A percentile compares a stretch with the other conserved stretches of the same genome.
Evolutionary conservation across 2,888 invertebrate genomes (phyloP).

Genomic region (Biston betularia): DNA sequence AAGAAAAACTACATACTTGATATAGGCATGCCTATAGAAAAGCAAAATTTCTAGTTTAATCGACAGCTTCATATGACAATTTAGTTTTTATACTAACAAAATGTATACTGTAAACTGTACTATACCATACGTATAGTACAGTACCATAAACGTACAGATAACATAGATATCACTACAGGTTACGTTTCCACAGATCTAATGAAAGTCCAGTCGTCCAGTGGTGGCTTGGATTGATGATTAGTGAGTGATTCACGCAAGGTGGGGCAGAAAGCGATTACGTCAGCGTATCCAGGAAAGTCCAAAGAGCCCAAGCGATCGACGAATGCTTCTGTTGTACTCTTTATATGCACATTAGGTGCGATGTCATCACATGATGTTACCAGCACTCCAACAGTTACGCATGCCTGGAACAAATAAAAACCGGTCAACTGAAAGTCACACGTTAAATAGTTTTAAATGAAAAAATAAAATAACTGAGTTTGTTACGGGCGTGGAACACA

Average conservation of each 20-base stretch:
- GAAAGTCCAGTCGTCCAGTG: neutral
- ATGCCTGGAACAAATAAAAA: conserved; percentile 6
- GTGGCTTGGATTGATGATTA: neutral
- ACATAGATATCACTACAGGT: neutral
- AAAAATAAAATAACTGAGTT: too few relatives aligned
- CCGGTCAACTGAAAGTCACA: too few relatives aligned
- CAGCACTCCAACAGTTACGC: neutral
- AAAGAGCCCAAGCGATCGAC: conserved; percentile 1
- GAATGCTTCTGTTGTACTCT: neutral
- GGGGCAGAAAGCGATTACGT: conserved; percentile 2
- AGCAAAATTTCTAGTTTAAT: too few relatives aligned
- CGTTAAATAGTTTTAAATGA: too few relatives aligned
- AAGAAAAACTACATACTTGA: too few relatives aligned
- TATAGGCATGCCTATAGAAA: too few relatives aligned
- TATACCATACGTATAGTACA: too few relatives aligned
- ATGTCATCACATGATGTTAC: conserved; percentile 10
- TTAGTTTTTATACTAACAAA: too few relatives aligned
- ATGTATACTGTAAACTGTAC: too few relatives aligned
- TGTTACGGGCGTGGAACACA: too few relatives aligned
- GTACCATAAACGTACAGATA: too few relatives aligned
- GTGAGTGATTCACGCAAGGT: neutral
- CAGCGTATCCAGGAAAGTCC: neutral
- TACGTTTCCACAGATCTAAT: neutral
- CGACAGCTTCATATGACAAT: too few relatives aligned
- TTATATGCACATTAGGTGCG: conserved; percentile 2